Conservation (phyloP, 2,113 vertebrate species). For the Triplophysa rosa region DNA sequence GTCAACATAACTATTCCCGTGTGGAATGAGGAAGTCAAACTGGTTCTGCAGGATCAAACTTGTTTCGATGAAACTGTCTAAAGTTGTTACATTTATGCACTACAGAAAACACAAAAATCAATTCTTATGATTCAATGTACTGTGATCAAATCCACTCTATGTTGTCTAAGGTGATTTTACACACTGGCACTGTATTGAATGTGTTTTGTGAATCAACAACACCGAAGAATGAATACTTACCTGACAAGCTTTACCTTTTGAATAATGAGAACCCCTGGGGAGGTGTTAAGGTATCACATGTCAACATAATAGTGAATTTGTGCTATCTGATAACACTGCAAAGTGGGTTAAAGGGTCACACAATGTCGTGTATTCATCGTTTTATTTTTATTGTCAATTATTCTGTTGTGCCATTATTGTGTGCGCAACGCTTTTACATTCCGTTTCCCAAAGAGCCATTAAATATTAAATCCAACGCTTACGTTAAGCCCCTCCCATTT, state of each 20-base stretch:
- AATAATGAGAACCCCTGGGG: background rate
- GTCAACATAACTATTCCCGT: constrained; percentile 17
- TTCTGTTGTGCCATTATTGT: background rate
- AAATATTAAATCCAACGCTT: background rate
- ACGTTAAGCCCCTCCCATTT: background rate
- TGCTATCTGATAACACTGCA: background rate
- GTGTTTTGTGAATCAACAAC: background rate
- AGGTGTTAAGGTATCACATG: background rate
- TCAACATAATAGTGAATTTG: background rate
- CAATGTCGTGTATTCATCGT: background rate
- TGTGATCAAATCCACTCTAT: background rate
- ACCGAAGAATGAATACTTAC: background rate
- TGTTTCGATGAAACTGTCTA: constrained; percentile 52
- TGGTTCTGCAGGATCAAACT: constrained; percentile 41
- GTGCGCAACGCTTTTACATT: too few species aligned
- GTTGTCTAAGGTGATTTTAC: background rate
- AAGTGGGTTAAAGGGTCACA: background rate
- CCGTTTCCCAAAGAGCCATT: background rate
- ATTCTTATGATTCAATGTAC: background rate
- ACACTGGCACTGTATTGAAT: background rate
- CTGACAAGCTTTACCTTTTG: background rate
- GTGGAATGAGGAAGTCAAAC: constrained; percentile 50
- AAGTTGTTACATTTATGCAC: background rate
- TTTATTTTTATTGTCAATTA: background rate
- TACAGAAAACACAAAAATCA: background rate